Conservation (phyloP, 2,888 invertebrate species). For the Petrophora chlorosata region DNA sequence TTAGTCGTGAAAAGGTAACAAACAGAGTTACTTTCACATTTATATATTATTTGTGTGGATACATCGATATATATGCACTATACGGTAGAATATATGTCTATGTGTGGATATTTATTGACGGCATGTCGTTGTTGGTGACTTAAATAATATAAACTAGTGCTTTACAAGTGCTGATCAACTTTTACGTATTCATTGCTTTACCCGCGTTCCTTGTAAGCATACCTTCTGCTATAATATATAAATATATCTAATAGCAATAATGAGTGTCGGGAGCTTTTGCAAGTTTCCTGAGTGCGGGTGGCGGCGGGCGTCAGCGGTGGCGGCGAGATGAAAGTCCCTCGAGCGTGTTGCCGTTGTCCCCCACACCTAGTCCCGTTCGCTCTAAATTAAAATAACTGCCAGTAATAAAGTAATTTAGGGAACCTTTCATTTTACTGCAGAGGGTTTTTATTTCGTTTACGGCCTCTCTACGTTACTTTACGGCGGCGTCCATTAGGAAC, state of each 20-base stretch:
- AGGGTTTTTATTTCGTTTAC: constrained; percentile 29
- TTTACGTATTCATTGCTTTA: too few species aligned
- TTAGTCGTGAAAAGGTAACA: too few species aligned
- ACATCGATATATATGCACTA: too few species aligned
- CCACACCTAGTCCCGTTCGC: constrained; percentile 1
- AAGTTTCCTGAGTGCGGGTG: background rate
- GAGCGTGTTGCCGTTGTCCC: background rate
- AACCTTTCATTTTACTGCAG: constrained; percentile 29
- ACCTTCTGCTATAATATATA: too few species aligned
- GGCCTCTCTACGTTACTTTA: constrained; percentile 20
- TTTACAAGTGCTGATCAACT: too few species aligned
- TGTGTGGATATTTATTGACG: too few species aligned
- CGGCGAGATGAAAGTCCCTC: constrained; percentile 18
- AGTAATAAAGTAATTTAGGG: constrained; percentile 36
- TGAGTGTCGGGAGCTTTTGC: background rate
- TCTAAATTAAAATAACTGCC: constrained; percentile 22
- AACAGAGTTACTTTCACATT: too few species aligned
- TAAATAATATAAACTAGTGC: too few species aligned
- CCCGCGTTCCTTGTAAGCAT: too few species aligned
- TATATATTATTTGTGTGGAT: too few species aligned
- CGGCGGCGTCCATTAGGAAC: background rate
- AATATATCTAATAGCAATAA: background rate
- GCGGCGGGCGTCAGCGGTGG: constrained; percentile 23
- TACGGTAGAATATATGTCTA: too few species aligned
- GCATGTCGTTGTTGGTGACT: too few species aligned